Evolutionary conservation across 2,888 invertebrate species (phyloP).

Genomic region (Pegoplata infirma): DNA sequence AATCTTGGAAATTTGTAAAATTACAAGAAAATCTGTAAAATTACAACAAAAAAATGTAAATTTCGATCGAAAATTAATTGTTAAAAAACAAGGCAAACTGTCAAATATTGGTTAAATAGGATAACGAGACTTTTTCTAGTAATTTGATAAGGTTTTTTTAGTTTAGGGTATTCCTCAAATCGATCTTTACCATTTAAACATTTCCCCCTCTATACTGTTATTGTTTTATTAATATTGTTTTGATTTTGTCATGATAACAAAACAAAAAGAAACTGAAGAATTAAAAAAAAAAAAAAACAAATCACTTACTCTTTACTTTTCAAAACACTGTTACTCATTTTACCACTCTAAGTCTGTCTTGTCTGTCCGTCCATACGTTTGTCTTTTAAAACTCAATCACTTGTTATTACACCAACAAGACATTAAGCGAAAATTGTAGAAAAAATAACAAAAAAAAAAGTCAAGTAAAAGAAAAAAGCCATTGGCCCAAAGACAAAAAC

Average conservation of each 20-base stretch:
- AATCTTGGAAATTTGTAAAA: too few relatives aligned
- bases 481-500: not conserved
- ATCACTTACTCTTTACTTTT: not conserved
- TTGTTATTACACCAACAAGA: constrained; percentile 26
- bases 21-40: too few relatives aligned
- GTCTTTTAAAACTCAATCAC: constrained; percentile 43
- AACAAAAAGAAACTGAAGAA: too few relatives aligned
- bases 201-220: not conserved
- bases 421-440: not conserved
- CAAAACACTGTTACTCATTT: constrained; percentile 29
- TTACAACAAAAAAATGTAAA: too few relatives aligned
- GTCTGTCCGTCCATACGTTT: constrained; percentile 27
- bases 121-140: too few relatives aligned
- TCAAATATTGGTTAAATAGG: too few relatives aligned
- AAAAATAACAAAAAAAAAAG: not conserved
- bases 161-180: too few relatives aligned
- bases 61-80: too few relatives aligned
- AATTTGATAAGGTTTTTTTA: too few relatives aligned
- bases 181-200: not conserved
- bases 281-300: not conserved
- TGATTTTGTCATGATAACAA: not conserved
- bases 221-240: not conserved
- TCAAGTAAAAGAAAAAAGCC: not conserved
- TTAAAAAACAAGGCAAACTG: too few relatives aligned
- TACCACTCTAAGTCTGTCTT: constrained; percentile 27